Evolutionary conservation across 2,797 vertebrate species (phyloP).

Genomic region (Pangasius macronema): DNA sequence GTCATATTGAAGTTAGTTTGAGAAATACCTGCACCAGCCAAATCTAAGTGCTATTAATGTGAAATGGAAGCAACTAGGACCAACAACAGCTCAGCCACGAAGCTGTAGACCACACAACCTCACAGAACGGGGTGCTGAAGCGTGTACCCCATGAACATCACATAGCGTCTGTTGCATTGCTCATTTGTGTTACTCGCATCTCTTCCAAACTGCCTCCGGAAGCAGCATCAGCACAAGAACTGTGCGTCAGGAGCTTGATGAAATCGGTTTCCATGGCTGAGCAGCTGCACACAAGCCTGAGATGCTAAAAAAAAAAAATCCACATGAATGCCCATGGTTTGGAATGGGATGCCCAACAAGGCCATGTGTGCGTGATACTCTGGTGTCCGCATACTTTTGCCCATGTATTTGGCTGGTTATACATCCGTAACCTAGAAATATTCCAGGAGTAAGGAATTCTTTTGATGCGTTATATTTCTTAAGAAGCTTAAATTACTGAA

Average conservation of each 20-base stretch:
- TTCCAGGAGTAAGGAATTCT: not conserved
- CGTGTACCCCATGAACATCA: not conserved
- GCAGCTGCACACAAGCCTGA: not conserved
- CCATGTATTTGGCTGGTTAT: not conserved
- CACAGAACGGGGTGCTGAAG: not conserved
- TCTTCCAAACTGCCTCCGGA: not conserved
- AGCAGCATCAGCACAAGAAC: not conserved
- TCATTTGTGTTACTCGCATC: not conserved
- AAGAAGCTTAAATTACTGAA: not conserved
- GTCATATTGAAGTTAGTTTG: not conserved
- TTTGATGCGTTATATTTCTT: not conserved
- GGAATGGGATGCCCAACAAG: not conserved
- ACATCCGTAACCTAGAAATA: not conserved
- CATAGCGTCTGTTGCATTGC: not conserved
- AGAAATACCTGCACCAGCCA: not conserved
- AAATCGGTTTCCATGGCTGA: not conserved
- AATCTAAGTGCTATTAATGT: not conserved
- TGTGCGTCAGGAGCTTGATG: not conserved
- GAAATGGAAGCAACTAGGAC: not conserved
- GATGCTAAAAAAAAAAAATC: not conserved
- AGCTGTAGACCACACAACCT: not conserved
- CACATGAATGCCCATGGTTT: not conserved
- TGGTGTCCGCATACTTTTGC: not conserved
- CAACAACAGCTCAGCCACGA: not conserved
- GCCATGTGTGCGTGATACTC: not conserved